Conservation (phyloP, 2,113 vertebrate species). For the Tringa solitaria region DNA sequence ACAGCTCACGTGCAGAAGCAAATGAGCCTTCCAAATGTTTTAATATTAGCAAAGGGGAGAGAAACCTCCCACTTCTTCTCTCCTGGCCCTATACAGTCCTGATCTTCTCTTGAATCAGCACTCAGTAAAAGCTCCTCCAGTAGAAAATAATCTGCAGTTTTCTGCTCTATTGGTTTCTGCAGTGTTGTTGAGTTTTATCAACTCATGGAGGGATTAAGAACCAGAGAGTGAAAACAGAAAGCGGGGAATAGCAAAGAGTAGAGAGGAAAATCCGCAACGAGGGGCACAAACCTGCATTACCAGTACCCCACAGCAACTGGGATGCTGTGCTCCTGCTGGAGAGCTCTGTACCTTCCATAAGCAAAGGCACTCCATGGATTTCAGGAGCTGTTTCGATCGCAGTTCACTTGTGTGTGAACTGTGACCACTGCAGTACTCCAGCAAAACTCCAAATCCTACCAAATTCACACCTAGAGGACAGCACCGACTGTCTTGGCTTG, state of each 20-base stretch:
- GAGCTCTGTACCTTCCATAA: fast-evolving
- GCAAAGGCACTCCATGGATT: neutral
- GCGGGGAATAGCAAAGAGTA: neutral
- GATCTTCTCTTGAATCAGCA: neutral
- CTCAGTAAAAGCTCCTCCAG: neutral
- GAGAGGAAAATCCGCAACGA: neutral
- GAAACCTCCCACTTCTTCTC: neutral
- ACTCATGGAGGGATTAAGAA: neutral
- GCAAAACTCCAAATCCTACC: neutral
- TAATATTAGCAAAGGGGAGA: neutral
- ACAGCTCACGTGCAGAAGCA: neutral
- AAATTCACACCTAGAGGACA: neutral
- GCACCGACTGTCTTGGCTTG: neutral
- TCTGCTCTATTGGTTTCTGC: neutral
- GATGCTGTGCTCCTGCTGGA: neutral
- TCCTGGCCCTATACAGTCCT: neutral
- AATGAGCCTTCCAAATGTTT: neutral
- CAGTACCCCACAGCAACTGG: no score
- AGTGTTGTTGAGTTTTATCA: neutral
- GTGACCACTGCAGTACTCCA: no score
- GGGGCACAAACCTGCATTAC: neutral
- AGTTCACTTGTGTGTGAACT: neutral
- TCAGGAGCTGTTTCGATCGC: neutral
- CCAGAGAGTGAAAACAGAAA: neutral
- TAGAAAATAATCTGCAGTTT: neutral